Conservation (phyloP, 2,797 vertebrate genomes). For the Pogoniulus pusillus region DNA sequence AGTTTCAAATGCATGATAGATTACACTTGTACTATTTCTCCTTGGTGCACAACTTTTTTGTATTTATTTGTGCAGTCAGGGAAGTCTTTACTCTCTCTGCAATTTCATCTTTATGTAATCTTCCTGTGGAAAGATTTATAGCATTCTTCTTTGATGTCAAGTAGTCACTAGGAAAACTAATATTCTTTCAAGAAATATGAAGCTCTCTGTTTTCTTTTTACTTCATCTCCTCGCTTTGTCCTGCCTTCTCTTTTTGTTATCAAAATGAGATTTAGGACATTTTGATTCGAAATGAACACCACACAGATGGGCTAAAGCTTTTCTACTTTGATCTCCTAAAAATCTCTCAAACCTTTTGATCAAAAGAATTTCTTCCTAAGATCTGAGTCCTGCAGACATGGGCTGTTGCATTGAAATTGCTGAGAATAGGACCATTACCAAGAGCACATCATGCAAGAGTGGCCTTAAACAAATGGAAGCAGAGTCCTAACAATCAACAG, state of each 20-base stretch:
- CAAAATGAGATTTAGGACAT: conserved; percentile 33
- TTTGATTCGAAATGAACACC: conserved; percentile 45
- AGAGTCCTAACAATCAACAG: neutral
- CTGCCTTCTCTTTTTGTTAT: neutral
- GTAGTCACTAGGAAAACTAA: neutral
- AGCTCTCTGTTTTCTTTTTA: neutral
- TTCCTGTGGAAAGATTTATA: neutral
- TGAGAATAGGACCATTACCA: neutral
- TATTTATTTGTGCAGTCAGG: neutral
- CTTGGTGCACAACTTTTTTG: neutral
- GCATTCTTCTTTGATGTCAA: conserved; percentile 4
- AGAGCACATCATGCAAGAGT: neutral
- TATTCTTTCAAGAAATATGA: neutral
- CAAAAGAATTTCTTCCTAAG: conserved; percentile 17
- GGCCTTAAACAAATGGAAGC: neutral
- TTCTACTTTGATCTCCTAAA: conserved; percentile 53
- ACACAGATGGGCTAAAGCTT: conserved; percentile 31
- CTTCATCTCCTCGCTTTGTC: neutral
- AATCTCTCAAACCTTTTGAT: conserved; percentile 33
- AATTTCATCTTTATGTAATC: neutral
- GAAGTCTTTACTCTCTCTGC: neutral
- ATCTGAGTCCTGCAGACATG: neutral
- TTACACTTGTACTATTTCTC: neutral
- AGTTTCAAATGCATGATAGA: neutral
- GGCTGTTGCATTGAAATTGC: conserved; percentile 5